phyloP scores from a whole-genome alignment of 1,140 invertebrate genomes.

The Saxidomus purpurata region DNA sequence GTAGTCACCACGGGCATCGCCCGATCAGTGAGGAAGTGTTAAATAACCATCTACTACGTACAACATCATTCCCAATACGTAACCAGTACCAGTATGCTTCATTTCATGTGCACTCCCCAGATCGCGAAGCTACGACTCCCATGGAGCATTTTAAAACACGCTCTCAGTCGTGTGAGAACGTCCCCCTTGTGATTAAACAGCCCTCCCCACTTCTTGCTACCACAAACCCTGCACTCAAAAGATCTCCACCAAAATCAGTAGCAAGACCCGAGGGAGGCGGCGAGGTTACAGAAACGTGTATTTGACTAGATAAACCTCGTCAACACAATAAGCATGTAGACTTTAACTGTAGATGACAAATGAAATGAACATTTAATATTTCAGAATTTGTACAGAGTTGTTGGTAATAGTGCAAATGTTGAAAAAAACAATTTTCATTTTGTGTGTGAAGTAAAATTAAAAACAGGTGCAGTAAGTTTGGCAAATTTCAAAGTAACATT shows the following conservation, averaged over 20 bases:
- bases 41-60: slow-evolving; percentile 73
- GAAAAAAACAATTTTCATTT: no score
- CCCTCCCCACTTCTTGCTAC: slow-evolving; percentile 77
- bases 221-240: slow-evolving; percentile 78
- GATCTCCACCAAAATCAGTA: slow-evolving; percentile 79
- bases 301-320: slow-evolving; percentile 69
- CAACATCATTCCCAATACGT: slow-evolving; percentile 64
- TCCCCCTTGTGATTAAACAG: slow-evolving; percentile 82
- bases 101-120: slow-evolving; percentile 53
- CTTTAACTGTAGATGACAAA: slow-evolving; percentile 13
- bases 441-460: no score
- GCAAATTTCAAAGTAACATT: no score
- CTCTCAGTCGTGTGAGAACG: slow-evolving; percentile 84
- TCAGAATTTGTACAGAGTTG: no score
- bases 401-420: no score
- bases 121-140: slow-evolving; percentile 53
- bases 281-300: slow-evolving; percentile 80
- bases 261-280: slow-evolving; percentile 71
- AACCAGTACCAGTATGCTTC: slow-evolving; percentile 63
- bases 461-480: no score
- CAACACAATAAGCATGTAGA: slow-evolving; percentile 20
- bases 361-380: background rate
- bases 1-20: slow-evolving; percentile 92
- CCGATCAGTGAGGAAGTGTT: slow-evolving; percentile 90
- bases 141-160: slow-evolving; percentile 76